These are phyloP conservation scores for Tachypleus tridentatus DNA, from an alignment of 1,140 invertebrate genomes.

Conservation along the genomic window DNA sequence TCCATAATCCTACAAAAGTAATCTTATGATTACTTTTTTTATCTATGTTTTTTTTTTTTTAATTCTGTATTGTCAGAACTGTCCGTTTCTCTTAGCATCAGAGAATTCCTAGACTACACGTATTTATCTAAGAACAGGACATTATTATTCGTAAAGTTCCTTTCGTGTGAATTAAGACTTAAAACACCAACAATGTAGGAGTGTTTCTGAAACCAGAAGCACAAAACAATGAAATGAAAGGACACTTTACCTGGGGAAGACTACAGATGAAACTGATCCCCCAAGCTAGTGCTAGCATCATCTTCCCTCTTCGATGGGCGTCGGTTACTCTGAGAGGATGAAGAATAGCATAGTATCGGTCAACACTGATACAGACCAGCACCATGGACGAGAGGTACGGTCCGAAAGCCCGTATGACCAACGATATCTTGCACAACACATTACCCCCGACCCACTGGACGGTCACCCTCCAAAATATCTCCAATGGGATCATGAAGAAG, in stretches of 20 bases:
- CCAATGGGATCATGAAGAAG: slow-evolving; percentile 59
- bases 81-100: too few species aligned
- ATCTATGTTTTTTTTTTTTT: too few species aligned
- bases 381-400: slow-evolving; percentile 35
- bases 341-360: slow-evolving; percentile 60
- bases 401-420: slow-evolving; percentile 41
- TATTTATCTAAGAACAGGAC: too few species aligned
- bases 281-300: slow-evolving; percentile 62
- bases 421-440: slow-evolving; percentile 48
- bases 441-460: slow-evolving; percentile 62
- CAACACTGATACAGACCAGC: slow-evolving; percentile 62
- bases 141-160: too few species aligned
- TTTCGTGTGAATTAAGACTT: too few species aligned
- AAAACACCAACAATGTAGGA: too few species aligned
- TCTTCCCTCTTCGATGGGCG: slow-evolving; percentile 50
- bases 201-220: too few species aligned
- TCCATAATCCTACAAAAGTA: too few species aligned
- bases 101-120: too few species aligned
- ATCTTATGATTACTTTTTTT: too few species aligned
- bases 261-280: slow-evolving; percentile 49
- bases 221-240: background rate
- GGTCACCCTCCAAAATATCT: slow-evolving; percentile 58
- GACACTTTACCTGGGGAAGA: slow-evolving; percentile 44
- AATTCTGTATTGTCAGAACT: too few species aligned
- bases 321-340: slow-evolving; percentile 53